Conservation (phyloP, 2,888 invertebrate species). For the Azorinus chamasolen region DNA sequence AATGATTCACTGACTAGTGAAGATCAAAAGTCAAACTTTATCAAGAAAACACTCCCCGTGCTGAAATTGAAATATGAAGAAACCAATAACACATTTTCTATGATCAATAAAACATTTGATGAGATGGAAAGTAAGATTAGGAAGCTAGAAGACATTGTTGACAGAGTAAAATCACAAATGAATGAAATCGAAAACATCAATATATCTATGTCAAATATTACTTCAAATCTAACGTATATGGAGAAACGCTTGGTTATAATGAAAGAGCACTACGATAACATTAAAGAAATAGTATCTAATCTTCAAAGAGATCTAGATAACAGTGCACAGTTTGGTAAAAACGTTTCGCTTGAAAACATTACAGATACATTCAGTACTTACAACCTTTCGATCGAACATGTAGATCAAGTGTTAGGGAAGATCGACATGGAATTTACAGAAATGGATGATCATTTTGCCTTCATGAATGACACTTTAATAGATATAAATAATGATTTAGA, state of each 20-base stretch:
- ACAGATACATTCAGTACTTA: slow-evolving; percentile 30
- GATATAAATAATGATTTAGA: slow-evolving; percentile 36
- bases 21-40: slow-evolving; percentile 31
- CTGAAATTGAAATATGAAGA: slow-evolving; percentile 33
- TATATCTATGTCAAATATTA: slow-evolving; percentile 43
- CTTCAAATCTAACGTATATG: slow-evolving; percentile 39
- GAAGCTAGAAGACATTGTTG: slow-evolving; percentile 28
- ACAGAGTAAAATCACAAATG: slow-evolving; percentile 39
- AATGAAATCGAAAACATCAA: slow-evolving; percentile 38
- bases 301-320: slow-evolving; percentile 27
- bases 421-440: slow-evolving; percentile 46
- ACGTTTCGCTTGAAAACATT: slow-evolving; percentile 39
- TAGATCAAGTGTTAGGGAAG: slow-evolving; percentile 44
- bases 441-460: slow-evolving; percentile 44
- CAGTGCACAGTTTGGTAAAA: slow-evolving; percentile 30
- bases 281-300: slow-evolving; percentile 37
- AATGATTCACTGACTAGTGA: slow-evolving; percentile 39
- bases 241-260: slow-evolving; percentile 53
- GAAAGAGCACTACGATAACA: slow-evolving; percentile 55
- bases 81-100: slow-evolving; percentile 35
- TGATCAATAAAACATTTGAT: slow-evolving; percentile 49
- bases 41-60: slow-evolving; percentile 26
- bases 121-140: slow-evolving; percentile 38
- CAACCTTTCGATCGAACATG: slow-evolving; percentile 37
- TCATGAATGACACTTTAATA: slow-evolving; percentile 43